These are phyloP conservation scores for Regulus satrapa DNA, from an alignment of 2,113 vertebrate genomes.

Conservation along the genomic window DNA sequence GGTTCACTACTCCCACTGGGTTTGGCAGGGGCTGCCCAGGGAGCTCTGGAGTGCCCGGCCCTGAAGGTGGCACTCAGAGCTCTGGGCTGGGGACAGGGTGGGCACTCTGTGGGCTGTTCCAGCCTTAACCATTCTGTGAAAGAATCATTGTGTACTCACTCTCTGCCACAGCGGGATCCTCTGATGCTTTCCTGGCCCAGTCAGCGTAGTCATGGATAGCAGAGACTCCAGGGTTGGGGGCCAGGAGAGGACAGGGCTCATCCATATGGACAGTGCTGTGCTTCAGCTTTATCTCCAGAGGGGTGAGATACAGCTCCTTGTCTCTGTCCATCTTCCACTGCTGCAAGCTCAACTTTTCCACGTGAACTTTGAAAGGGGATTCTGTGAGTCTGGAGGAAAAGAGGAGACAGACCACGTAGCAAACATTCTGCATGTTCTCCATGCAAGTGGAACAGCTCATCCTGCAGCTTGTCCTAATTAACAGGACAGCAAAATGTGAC, in stretches of 20 bases:
- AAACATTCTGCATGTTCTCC: not conserved
- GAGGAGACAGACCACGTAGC: not conserved
- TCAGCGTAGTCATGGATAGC: conserved; percentile 87
- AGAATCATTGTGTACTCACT: conserved; percentile 58
- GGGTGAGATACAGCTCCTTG: conserved; percentile 74
- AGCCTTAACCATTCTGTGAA: rapidly evolving
- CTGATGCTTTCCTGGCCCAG: conserved; percentile 76
- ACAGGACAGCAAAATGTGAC: rapidly evolving
- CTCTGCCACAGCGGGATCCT: conserved; percentile 48
- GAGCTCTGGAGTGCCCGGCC: not conserved
- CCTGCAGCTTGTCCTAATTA: not conserved
- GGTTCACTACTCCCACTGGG: not conserved
- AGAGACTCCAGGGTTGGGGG: conserved; percentile 77
- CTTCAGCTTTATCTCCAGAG: conserved; percentile 88
- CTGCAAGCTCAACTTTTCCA: conserved; percentile 84
- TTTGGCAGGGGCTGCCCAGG: not conserved
- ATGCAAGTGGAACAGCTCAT: not conserved
- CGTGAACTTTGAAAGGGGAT: conserved; percentile 85
- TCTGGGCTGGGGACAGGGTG: not conserved
- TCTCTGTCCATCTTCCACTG: conserved; percentile 58
- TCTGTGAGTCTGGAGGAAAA: conserved; percentile 76
- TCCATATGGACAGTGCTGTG: conserved; percentile 82
- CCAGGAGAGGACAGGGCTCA: conserved; percentile 79
- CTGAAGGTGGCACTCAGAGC: not conserved
- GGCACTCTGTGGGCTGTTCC: not conserved